Base-by-base conservation (phyloP, 2,113 vertebrate genomes). In the Bufo bufo region DNA sequence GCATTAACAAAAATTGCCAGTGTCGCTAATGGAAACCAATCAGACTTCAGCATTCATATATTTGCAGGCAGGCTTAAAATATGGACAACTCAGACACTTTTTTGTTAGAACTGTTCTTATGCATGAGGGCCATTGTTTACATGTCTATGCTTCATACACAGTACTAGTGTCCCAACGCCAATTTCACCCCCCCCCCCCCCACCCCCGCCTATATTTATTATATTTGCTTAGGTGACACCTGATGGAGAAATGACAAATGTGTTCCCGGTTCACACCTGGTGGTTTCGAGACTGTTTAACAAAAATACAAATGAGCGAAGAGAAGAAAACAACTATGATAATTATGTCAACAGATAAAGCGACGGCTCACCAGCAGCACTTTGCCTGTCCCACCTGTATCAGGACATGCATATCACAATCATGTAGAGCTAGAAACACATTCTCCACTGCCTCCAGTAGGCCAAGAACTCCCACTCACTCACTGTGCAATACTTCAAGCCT, bases 401-500 rank as follows among this genome's bases (percentile, higher is more conserved):
- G 6, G 47, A 2, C 8, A n/a, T 63, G 4, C 47, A 50, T 20
- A 20, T 74, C 17, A 50, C 2, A n/a, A 19, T 61, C 23, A 58
- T 74, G 16, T 0, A 61, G 33, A 50, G 33, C 43, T 47, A 74
- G 71, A 20, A 59, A 49, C 11, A 17, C 59, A 80, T 5, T 54
- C 14, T 50, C 12, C 50, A 50, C 9, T 77, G 43, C 33, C 23
- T 47, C 69, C 72, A 77, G 19, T 49, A 86, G 85, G 75, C n/a
- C 66, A 66, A 81, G 23, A 84, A 71, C 82, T 33, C 86, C 49
- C 50, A 47, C 65, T 17, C 50, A 71, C 61, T 49, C 47, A 11
- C 43, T 71, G 56, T 63, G n/a, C 17, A 87, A 82, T 71, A 54
- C 65, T 72, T 74, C 81, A 49, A 75, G 74, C 20, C 75, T 77